Conservation (phyloP, 2,113 vertebrate genomes). For the Clupea harengus region DNA sequence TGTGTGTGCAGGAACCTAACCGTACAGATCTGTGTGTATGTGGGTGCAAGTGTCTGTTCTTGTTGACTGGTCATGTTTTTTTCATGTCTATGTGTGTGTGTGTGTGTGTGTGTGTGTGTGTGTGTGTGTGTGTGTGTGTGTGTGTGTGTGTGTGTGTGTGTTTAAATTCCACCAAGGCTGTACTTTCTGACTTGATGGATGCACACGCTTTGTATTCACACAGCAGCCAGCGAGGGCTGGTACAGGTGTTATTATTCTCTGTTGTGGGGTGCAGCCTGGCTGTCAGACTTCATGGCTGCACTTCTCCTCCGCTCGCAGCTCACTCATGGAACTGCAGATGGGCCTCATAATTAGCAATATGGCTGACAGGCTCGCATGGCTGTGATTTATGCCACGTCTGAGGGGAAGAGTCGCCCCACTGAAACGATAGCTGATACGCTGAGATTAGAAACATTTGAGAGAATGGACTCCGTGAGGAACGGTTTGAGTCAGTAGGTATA, state of each 20-base stretch:
- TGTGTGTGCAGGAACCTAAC: too few relatives aligned
- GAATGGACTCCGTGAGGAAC: background rate
- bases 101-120: background rate
- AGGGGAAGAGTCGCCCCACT: slow-evolving; percentile 34
- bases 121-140: background rate
- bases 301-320: background rate
- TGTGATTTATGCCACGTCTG: slow-evolving; percentile 37
- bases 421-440: background rate
- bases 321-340: slow-evolving; percentile 43
- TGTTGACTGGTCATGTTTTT: too few relatives aligned
- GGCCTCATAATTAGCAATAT: slow-evolving; percentile 45
- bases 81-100: too few relatives aligned
- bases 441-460: background rate
- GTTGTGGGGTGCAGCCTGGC: background rate
- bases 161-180: background rate
- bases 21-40: too few relatives aligned
- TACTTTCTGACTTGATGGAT: slow-evolving; percentile 26
- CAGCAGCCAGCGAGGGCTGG: background rate
- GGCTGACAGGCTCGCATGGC: slow-evolving; percentile 33
- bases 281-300: background rate
- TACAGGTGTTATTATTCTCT: slow-evolving; percentile 26
- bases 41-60: too few relatives aligned
- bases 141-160: background rate
- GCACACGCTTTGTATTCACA: slow-evolving; percentile 27
- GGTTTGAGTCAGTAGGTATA: background rate